Conservation (phyloP, 1,140 invertebrate species). For the Drosophila sp. region DNA sequence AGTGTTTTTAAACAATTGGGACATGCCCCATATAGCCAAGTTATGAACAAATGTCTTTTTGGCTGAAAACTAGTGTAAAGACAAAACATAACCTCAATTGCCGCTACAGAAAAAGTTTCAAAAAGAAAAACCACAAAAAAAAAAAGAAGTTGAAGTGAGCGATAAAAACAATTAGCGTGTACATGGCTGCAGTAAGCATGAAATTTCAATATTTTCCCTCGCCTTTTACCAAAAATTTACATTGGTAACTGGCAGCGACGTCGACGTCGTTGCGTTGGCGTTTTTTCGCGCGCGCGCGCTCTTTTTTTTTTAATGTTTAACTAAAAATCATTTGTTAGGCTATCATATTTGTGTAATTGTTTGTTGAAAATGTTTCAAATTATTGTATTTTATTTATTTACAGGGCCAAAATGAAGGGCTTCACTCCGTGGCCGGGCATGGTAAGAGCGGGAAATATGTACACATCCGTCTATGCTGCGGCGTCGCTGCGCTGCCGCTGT, state of each 20-base stretch:
- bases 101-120: conserved; percentile 41
- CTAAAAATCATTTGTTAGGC: conserved; percentile 26
- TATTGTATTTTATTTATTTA: conserved; percentile 84
- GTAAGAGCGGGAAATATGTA: conserved; percentile 86
- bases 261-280: conserved; percentile 71
- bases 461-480: conserved; percentile 37
- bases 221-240: conserved; percentile 6
- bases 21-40: neutral
- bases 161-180: conserved; percentile 42
- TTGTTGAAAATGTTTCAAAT: conserved; percentile 25
- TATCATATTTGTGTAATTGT: neutral
- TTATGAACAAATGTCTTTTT: conserved; percentile 20
- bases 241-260: conserved; percentile 20
- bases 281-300: conserved; percentile 70
- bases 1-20: conserved; percentile 20
- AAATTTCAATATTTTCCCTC: conserved; percentile 14
- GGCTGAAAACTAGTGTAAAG: conserved; percentile 17
- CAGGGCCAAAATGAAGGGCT: conserved; percentile 98
- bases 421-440: conserved; percentile 96
- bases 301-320: conserved; percentile 32
- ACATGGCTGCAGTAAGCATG: conserved; percentile 23
- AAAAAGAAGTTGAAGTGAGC: conserved; percentile 39
- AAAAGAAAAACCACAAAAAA: conserved; percentile 31
- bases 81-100: conserved; percentile 69
- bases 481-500: conserved; percentile 44